Conservation (phyloP, 2,888 invertebrate species). For the Portevinia maculata region DNA sequence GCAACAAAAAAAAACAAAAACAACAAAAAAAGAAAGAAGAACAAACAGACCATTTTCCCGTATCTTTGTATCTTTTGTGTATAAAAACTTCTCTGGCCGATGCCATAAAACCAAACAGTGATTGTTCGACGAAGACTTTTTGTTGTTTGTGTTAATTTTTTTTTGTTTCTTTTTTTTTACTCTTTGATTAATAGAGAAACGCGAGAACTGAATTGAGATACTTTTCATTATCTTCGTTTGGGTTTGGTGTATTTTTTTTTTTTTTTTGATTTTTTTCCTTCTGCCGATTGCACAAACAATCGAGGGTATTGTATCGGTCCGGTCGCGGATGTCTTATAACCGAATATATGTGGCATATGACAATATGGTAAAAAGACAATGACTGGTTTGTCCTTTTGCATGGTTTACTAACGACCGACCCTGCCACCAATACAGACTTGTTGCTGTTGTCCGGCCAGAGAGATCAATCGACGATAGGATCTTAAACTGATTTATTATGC, state of each 20-base stretch:
- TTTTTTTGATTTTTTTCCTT: background rate
- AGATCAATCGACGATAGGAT: conserved; percentile 38
- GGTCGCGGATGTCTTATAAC: background rate
- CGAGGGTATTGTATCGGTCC: conserved; percentile 41
- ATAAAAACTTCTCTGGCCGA: conserved; percentile 7
- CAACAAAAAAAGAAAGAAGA: too few relatives aligned
- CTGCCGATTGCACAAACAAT: conserved; percentile 49
- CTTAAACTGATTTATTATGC: conserved; percentile 34
- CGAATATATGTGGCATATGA: conserved; percentile 1
- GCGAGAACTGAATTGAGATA: conserved; percentile 44
- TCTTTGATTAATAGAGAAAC: conserved; percentile 31
- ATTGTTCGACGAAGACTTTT: conserved; percentile 9
- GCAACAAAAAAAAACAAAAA: conserved; percentile 5
- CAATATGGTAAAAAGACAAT: conserved; percentile 19
- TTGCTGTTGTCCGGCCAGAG: background rate
- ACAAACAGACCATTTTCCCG: conserved; percentile 29
- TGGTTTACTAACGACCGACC: too few relatives aligned
- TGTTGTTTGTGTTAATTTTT: conserved; percentile 18
- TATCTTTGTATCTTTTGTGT: conserved; percentile 42
- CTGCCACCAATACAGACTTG: background rate
- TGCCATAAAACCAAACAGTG: conserved; percentile 44
- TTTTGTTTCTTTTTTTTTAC: conserved; percentile 5
- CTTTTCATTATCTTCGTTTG: conserved; percentile 38
- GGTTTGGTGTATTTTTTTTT: background rate
- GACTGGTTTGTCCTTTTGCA: conserved; percentile 37